These are phyloP conservation scores for Balaenoptera acutorostrata DNA, from an alignment of 2,113 vertebrate species.

Conservation along the genomic window DNA sequence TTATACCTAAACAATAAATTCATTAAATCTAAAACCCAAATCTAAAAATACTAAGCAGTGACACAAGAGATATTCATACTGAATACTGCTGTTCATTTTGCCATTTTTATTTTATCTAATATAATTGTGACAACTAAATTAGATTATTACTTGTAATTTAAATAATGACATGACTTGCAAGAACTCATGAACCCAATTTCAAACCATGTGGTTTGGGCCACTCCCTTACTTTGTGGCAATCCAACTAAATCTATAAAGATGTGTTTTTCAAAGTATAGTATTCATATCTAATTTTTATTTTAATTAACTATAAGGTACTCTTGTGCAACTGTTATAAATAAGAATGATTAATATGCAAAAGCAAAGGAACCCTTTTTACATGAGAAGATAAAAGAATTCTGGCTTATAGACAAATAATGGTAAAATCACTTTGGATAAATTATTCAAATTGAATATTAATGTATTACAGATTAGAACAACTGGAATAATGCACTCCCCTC, in stretches of 20 bases:
- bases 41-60: background rate
- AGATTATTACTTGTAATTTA: slow-evolving; percentile 70
- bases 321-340: slow-evolving; percentile 11
- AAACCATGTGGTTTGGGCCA: slow-evolving; percentile 44
- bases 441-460: background rate
- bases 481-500: background rate
- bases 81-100: background rate
- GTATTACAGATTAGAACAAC: background rate
- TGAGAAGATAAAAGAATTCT: background rate
- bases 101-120: slow-evolving; percentile 47
- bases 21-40: background rate
- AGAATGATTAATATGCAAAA: background rate
- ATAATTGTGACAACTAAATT: slow-evolving; percentile 73
- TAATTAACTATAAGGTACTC: background rate
- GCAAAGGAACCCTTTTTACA: background rate
- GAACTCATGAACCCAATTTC: slow-evolving; percentile 66
- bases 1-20: background rate
- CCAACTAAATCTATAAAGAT: slow-evolving; percentile 45
- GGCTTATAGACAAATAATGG: background rate
- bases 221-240: slow-evolving; percentile 63
- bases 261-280: background rate
- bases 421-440: background rate
- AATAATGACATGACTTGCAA: slow-evolving; percentile 41
- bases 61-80: background rate
- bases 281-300: background rate